Evolutionary conservation across 2,113 vertebrate species (phyloP), one percentile per base, ranked within the genome.

Genomic region (Sebastes fasciatus): DNA sequence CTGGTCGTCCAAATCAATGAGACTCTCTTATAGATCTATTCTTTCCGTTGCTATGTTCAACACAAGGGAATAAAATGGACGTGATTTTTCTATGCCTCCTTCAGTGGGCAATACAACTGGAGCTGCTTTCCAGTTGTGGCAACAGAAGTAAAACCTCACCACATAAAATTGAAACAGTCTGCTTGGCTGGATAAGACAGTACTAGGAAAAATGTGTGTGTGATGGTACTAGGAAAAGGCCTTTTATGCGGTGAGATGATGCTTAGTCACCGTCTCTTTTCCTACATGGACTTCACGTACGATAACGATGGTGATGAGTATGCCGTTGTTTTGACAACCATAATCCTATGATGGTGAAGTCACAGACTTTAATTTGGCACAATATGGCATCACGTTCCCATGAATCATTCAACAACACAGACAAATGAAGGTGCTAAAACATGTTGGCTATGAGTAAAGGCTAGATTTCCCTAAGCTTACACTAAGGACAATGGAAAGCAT

Each of bases 361-460:
- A 23, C 12, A 40, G 8, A 4, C 14, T 9, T 19, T 9, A 43
- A 26, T 62, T 67, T 61, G 54, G 6, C n/a, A 60, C 14, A 42
- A 2, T 21, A 8, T 42, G 3, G 21, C 34, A 6, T 65, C 8
- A 49, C 0, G 1, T 62, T 55, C 11, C 11, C 10, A 57, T 85
- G 23, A 85, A 34, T 89, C 78, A 79, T 21, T 43, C 5, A 16
- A 14, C 6, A 34, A 76, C 43, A 13, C 66, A 69, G 71, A 80
- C 46, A 21, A 51, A 14, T 14, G 10, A 26, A 67, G 40, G 6
- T 48, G 26, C 21, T 52, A 1, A 69, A 66, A 58, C 61, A 55
- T 16, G 52, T 5, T n/a, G 65, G 4, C 17, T 11, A 7, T 9
- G 55, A 54, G 10, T 80, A 10, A 13, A n/a, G 10, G n/a, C 17